Conservation (phyloP, 1,140 invertebrate genomes). For the Arctopsyche grandis region DNA sequence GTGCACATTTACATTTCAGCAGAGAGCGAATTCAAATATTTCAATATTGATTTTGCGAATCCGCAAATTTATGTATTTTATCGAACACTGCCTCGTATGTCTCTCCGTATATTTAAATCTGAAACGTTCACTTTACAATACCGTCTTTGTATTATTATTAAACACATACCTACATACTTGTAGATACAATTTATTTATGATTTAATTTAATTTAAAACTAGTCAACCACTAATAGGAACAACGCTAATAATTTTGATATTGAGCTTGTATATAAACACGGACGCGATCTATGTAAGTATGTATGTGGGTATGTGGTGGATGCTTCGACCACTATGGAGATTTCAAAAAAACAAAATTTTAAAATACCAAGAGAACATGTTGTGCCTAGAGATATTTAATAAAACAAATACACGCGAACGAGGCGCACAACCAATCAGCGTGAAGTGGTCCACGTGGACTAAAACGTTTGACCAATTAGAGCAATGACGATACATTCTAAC, state of each 20-base stretch:
- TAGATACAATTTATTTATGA: background rate
- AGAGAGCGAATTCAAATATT: constrained; percentile 29
- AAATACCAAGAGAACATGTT: no score
- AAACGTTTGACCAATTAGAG: no score
- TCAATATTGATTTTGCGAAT: constrained; percentile 28
- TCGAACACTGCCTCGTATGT: background rate
- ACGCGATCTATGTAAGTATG: background rate
- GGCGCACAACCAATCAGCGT: no score
- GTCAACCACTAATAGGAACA: background rate
- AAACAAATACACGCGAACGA: no score
- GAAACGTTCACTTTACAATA: background rate
- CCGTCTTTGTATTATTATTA: background rate
- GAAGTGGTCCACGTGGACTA: no score
- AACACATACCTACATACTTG: background rate
- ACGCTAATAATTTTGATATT: background rate
- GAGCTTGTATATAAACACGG: background rate
- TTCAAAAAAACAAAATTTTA: no score
- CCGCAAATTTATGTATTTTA: constrained; percentile 24
- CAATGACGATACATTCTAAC: no score
- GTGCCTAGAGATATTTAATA: no score
- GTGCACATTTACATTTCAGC: constrained; percentile 38
- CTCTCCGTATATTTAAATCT: background rate
- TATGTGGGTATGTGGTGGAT: no score
- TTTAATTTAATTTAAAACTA: no score
- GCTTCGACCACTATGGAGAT: no score